phyloP scores from a whole-genome alignment of 2,797 vertebrate genomes.

The Aplochiton taeniatus region DNA sequence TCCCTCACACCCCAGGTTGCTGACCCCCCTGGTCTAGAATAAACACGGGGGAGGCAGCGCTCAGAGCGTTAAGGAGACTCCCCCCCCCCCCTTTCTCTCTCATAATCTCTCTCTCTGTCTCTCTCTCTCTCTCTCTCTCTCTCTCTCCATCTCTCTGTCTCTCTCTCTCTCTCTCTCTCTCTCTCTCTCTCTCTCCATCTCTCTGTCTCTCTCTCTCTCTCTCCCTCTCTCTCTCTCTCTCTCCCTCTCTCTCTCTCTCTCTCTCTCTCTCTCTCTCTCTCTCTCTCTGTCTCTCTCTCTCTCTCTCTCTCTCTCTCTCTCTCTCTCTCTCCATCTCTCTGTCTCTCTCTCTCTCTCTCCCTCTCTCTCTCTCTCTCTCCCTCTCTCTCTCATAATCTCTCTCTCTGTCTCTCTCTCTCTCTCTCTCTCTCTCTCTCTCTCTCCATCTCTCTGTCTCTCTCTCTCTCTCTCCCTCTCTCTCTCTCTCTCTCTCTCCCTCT shows the following conservation, averaged over 20 bases:
- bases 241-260: too few relatives aligned
- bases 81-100: slow-evolving; percentile 14
- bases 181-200: too few relatives aligned
- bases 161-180: slow-evolving; percentile 33
- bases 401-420: background rate
- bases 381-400: slow-evolving; percentile 24
- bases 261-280: slow-evolving; percentile 27
- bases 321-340: slow-evolving; percentile 4
- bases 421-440: slow-evolving; percentile 14
- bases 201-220: too few relatives aligned
- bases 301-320: slow-evolving; percentile 28
- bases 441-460: slow-evolving; percentile 16
- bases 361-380: background rate
- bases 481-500: slow-evolving; percentile 4
- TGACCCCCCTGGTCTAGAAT: slow-evolving; percentile 60
- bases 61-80: too few relatives aligned
- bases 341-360: background rate
- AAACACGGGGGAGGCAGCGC: slow-evolving; percentile 46
- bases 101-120: background rate
- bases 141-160: slow-evolving; percentile 1
- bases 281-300: slow-evolving; percentile 24
- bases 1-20: slow-evolving; percentile 69
- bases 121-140: slow-evolving; percentile 13
- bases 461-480: too few relatives aligned
- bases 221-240: too few relatives aligned